Percentiles rank a stretch among this genome's conserved stretches.
Conservation (phyloP, 2,888 invertebrate species). For the Argyresthia goedartella region DNA sequence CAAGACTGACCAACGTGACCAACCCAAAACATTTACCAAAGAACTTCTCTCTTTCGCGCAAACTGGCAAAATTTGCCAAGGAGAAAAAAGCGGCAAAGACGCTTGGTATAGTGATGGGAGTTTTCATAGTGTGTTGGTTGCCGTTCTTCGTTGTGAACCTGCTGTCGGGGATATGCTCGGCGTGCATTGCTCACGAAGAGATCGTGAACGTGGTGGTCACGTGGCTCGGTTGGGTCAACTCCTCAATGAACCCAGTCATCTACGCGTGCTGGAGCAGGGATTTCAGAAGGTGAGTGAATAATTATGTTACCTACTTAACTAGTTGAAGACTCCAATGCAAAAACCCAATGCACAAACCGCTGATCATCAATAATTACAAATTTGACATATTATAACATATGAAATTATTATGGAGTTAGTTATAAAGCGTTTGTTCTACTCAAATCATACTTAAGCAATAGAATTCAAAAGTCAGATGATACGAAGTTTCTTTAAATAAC, state of each 20-base stretch:
- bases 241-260: conserved; percentile 97
- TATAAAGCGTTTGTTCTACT: no score
- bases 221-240: conserved; percentile 97
- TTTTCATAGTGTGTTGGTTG: conserved; percentile 97
- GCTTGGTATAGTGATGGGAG: conserved; percentile 96
- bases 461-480: no score
- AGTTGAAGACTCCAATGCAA: not conserved
- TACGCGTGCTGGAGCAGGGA: conserved; percentile 99
- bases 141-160: conserved; percentile 97
- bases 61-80: conserved; percentile 95
- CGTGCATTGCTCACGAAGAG: conserved; percentile 90
- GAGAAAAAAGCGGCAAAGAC: conserved; percentile 99
- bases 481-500: no score
- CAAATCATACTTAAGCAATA: no score
- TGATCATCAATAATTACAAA: no score
- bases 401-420: no score
- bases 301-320: not conserved
- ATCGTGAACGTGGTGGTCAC: conserved; percentile 90
- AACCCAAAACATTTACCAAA: conserved; percentile 79
- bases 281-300: conserved; percentile 83
- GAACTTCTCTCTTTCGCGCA: conserved; percentile 93
- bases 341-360: no score
- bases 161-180: conserved; percentile 88
- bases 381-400: no score
- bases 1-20: conserved; percentile 73